Conservation (phyloP, 1,140 invertebrate species). For the Hydropsyche tenuis region DNA sequence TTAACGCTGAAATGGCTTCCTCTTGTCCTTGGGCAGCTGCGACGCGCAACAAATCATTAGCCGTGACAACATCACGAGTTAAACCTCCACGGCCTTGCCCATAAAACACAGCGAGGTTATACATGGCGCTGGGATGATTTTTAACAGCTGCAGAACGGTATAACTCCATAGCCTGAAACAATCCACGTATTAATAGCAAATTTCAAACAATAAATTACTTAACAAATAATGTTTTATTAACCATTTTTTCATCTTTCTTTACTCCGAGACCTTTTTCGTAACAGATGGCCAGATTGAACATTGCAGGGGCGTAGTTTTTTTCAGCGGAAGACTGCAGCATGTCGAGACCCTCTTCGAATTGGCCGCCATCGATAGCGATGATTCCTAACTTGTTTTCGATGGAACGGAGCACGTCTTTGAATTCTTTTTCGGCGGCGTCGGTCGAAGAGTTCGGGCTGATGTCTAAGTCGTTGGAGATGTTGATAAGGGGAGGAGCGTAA, state of each 20-base stretch:
- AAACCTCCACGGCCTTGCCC: constrained; percentile 68
- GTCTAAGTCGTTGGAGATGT: constrained; percentile 4
- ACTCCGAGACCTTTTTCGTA: constrained; percentile 69
- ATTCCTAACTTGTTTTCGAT: constrained; percentile 61
- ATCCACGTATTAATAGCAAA: constrained; percentile 35
- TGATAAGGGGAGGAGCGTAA: constrained; percentile 25
- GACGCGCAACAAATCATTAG: constrained; percentile 61
- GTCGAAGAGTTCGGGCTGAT: background rate
- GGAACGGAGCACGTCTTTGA: constrained; percentile 56
- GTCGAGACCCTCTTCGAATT: constrained; percentile 58
- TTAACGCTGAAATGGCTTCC: constrained; percentile 61
- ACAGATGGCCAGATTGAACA: constrained; percentile 69
- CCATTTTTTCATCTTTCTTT: constrained; percentile 63
- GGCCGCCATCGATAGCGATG: constrained; percentile 60
- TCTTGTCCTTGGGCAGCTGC: constrained; percentile 67
- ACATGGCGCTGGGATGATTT: constrained; percentile 67
- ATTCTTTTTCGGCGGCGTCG: constrained; percentile 29
- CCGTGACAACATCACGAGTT: constrained; percentile 56
- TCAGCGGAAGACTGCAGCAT: constrained; percentile 62
- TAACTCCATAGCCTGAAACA: constrained; percentile 67
- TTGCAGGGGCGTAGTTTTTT: constrained; percentile 64
- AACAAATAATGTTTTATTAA: no score
- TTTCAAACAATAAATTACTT: no score
- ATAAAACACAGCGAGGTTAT: constrained; percentile 70
- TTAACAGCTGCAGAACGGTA: constrained; percentile 65